These are phyloP conservation scores for Pelochelys cantorii DNA, from an alignment of 2,797 vertebrate genomes.

Conservation along the genomic window DNA sequence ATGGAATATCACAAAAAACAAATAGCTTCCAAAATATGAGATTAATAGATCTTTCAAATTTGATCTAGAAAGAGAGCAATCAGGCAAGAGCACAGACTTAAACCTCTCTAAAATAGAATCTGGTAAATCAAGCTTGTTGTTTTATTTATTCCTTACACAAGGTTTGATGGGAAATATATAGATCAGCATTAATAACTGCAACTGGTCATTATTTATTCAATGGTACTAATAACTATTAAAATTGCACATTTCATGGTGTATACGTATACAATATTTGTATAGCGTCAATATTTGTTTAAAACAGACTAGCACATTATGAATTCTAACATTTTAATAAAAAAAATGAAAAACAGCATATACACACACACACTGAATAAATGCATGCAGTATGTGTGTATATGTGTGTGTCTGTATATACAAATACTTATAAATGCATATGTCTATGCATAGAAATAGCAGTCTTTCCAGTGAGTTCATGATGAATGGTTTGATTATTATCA, in stretches of 20 bases:
- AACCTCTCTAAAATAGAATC: not conserved
- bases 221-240: not conserved
- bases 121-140: not conserved
- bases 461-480: constrained; percentile 38
- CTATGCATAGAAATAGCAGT: constrained; percentile 18
- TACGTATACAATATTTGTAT: constrained; percentile 33
- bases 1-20: constrained; percentile 35
- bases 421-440: not conserved
- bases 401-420: not conserved
- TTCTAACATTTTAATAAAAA: constrained; percentile 60
- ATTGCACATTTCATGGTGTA: not conserved
- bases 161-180: not conserved
- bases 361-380: not conserved
- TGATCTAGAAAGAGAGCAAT: not conserved
- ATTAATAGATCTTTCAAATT: not conserved
- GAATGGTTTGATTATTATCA: constrained; percentile 28
- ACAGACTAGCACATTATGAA: constrained; percentile 42
- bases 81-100: constrained; percentile 9
- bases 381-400: not conserved
- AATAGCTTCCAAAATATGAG: constrained; percentile 35
- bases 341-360: constrained; percentile 3
- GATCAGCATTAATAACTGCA: not conserved
- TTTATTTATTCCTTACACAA: not conserved
- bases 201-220: not conserved
- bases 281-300: constrained; percentile 56